A percentile compares a stretch with the other conserved stretches of the same genome.
These are phyloP conservation scores for Omphaloscelis lunosa DNA, from an alignment of 2,888 invertebrate species.

Conservation along the genomic window DNA sequence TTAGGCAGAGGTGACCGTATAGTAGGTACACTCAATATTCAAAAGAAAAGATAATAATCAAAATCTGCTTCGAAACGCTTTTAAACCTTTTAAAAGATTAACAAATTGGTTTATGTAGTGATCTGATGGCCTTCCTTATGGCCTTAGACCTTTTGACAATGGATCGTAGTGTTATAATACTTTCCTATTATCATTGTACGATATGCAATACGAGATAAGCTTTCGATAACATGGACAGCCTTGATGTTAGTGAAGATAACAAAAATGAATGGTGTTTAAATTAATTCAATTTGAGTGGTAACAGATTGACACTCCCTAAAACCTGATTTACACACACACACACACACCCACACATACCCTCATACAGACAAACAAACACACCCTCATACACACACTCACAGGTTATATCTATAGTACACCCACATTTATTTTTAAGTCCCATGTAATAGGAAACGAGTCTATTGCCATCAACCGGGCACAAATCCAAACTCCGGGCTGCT, in stretches of 20 bases:
- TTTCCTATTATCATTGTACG: conserved; percentile 28
- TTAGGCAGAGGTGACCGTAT: too few species aligned
- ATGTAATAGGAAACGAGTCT: background rate
- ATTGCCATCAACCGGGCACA: background rate
- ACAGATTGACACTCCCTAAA: background rate
- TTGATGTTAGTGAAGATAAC: conserved; percentile 37
- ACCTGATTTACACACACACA: background rate
- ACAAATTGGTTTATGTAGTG: conserved; percentile 33
- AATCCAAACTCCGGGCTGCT: background rate
- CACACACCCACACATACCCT: too few species aligned
- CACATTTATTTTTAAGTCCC: too few species aligned
- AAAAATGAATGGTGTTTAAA: background rate
- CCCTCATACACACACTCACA: too few species aligned
- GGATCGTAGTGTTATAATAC: background rate
- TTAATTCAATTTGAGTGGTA: background rate
- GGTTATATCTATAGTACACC: too few species aligned
- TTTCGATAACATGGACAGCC: conserved; percentile 8
- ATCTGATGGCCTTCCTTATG: conserved; percentile 29
- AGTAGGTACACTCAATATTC: too few species aligned
- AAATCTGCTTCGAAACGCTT: background rate
- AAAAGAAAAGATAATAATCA: conserved; percentile 6
- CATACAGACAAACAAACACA: too few species aligned
- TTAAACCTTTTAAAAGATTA: conserved; percentile 13
- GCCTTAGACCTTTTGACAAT: conserved; percentile 31
- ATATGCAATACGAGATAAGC: conserved; percentile 34